Evolutionary conservation across 2,797 vertebrate species (phyloP), one percentile per base, ranked within the genome.

Genomic region (Zenarchopterus dispar): DNA sequence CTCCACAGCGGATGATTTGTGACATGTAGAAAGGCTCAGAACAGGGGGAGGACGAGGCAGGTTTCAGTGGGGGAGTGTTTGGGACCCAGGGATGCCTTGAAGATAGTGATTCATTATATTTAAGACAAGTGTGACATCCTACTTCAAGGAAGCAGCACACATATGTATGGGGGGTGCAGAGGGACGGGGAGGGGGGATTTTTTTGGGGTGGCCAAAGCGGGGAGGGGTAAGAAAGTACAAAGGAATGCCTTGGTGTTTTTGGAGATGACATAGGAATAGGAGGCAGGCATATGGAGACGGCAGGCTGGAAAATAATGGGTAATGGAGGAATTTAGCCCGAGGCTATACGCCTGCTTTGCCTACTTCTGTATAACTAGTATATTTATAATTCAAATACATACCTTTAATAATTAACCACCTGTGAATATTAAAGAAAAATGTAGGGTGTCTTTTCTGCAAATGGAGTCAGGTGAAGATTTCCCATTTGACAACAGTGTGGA

Each of bases 331-430:
- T 96, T 96, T 98, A 96, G 97, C 97, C 97, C 83, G 86, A 88
- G 97, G 97, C 95, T 94, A 95, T 96, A 94, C 96, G 95, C 95
- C 96, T 98, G 96, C 96, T 98, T 98, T 98, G 96, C 96, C 97
- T 99, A 98, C 96, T 97, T 96, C 97, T 97, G 97, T 97, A 97
- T 98, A 99, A 98, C 97, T 98, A 99, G 97, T 97, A 98, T 98
- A 99, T 99, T 98, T 98, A 99, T 99, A 98, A 99, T 99, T 98
- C 97, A 98, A 98, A 98, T 99, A 97, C 97, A 97, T 98, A 97
- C 96, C 96, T 98, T 99, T 97, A 98, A 99, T 98, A 97, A 99
- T 99, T 98, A 99, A 99, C 96, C 94, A 93, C 94, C 88, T 92
- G 94, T 93, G 95, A 95, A 96, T 97, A 98, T 97, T 97, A 97